Conservation (phyloP, 2,113 vertebrate genomes). For the Sapajus apella region DNA sequence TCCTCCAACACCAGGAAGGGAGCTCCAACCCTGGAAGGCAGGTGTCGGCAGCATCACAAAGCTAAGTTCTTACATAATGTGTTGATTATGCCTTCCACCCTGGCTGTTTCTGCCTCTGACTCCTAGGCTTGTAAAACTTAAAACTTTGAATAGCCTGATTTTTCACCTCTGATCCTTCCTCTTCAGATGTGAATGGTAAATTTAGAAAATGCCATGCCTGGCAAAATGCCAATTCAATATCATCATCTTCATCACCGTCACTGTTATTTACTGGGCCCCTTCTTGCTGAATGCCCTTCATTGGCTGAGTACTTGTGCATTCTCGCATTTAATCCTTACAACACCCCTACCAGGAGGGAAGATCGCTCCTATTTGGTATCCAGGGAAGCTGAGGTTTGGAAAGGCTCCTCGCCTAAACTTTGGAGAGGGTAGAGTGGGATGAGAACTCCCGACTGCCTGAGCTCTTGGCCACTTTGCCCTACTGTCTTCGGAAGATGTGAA, state of each 20-base stretch:
- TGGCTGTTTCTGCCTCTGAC: background rate
- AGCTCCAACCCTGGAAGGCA: background rate
- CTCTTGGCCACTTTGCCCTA: background rate
- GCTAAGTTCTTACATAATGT: accelerated
- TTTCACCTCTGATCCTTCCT: background rate
- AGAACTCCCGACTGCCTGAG: background rate
- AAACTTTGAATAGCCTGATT: background rate
- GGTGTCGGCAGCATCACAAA: background rate
- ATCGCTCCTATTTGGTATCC: background rate
- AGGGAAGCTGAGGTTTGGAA: background rate
- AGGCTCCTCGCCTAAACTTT: background rate
- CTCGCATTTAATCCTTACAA: background rate
- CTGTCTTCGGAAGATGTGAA: background rate
- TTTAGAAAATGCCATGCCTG: background rate
- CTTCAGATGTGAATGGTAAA: background rate
- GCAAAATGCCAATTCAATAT: background rate
- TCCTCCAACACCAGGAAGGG: no score
- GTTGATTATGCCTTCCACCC: no score
- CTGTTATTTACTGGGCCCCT: background rate
- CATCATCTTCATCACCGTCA: background rate
- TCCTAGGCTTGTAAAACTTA: background rate
- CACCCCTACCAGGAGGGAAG: background rate
- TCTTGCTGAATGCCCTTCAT: background rate
- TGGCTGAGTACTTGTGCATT: background rate
- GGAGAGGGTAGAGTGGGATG: background rate